phyloP scores from a whole-genome alignment of 2,113 vertebrate genomes.

The Nycticorax nycticorax region DNA sequence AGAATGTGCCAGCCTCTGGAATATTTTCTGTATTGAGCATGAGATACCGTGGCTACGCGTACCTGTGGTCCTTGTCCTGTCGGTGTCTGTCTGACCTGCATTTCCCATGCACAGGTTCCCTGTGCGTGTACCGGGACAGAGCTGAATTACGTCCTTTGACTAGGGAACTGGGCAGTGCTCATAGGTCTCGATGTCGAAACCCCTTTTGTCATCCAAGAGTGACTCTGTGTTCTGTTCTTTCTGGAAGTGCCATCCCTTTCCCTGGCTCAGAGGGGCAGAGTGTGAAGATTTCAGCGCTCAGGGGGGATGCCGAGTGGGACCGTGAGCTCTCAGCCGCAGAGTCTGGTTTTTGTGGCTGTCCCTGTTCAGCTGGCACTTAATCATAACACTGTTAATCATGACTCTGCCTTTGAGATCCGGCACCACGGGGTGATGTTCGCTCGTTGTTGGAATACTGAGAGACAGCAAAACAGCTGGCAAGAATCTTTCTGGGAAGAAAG shows the following conservation, averaged over 20 bases:
- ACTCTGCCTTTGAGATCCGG: neutral
- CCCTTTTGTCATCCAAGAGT: neutral
- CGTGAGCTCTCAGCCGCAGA: neutral
- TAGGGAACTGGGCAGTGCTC: neutral
- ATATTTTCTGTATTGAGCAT: neutral
- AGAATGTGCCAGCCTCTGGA: neutral
- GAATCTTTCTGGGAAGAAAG: neutral
- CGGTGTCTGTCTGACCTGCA: neutral
- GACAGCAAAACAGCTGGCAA: neutral
- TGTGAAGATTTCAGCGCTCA: neutral
- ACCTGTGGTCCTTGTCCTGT: neutral
- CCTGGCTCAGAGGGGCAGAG: neutral
- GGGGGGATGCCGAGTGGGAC: neutral
- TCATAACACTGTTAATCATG: neutral
- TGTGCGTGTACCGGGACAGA: neutral
- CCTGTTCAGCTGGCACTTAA: neutral
- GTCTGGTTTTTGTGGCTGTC: neutral
- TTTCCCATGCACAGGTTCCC: neutral
- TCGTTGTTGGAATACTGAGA: neutral
- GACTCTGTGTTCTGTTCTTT: neutral
- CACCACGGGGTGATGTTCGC: neutral
- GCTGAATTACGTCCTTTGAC: neutral
- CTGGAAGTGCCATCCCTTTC: conserved; percentile 2
- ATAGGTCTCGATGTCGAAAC: neutral
- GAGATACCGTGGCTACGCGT: neutral